A percentile compares a stretch with the other conserved stretches of the same genome.
Evolutionary conservation across 1,140 invertebrate species (phyloP).

Genomic region (Bombus pyrosoma): DNA sequence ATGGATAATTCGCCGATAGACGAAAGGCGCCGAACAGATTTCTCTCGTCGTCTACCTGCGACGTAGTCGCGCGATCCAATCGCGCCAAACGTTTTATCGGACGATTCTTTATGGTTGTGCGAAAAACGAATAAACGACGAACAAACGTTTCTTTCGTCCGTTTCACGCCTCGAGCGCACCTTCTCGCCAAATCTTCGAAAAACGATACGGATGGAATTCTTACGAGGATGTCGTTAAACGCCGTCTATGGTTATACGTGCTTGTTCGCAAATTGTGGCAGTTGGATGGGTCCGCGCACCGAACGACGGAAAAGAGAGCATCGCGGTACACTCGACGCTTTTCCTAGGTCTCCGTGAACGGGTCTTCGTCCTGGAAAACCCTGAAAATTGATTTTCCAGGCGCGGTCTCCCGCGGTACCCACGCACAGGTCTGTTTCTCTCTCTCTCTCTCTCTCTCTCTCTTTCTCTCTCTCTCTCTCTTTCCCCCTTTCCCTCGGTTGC

Average conservation of each 20-base stretch:
- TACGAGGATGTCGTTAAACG: slow-evolving; percentile 54
- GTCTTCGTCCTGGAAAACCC: slow-evolving; percentile 71
- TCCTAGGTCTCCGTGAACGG: slow-evolving; percentile 62
- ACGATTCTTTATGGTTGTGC: background rate
- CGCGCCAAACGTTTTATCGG: background rate
- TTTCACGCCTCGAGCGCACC: background rate
- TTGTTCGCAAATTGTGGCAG: slow-evolving; percentile 65
- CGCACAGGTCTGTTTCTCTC: slow-evolving; percentile 64
- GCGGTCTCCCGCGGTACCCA: slow-evolving; percentile 71
- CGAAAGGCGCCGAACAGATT: background rate
- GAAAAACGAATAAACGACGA: background rate
- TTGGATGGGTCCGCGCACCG: slow-evolving; percentile 18
- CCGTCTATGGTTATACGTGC: slow-evolving; percentile 62
- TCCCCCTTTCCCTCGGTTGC: slow-evolving; percentile 55
- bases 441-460: slow-evolving; percentile 42
- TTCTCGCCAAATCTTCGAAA: slow-evolving; percentile 15
- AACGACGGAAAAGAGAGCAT: slow-evolving; percentile 45
- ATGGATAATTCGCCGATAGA: background rate
- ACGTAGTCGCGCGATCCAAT: background rate
- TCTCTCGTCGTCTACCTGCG: background rate
- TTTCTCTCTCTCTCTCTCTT: background rate
- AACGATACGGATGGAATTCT: slow-evolving; percentile 48
- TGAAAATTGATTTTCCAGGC: slow-evolving; percentile 80
- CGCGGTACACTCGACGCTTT: slow-evolving; percentile 50
- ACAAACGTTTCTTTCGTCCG: background rate